Evolutionary conservation across 2,113 vertebrate species (phyloP).

Genomic region (Alouatta palliata): DNA sequence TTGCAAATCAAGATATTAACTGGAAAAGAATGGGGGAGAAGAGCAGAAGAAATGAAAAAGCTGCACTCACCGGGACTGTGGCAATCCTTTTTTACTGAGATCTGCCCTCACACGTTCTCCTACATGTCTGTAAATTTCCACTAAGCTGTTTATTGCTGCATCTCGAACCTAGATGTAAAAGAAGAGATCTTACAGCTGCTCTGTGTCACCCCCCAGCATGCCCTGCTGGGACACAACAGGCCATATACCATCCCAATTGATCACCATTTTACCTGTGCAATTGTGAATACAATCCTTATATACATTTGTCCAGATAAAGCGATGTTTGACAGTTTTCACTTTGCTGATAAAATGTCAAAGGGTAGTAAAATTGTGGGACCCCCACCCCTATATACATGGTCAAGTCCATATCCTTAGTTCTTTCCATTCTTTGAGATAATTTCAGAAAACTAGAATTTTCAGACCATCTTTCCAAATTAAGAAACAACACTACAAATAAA

Average conservation of each 20-base stretch:
- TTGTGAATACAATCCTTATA: background rate
- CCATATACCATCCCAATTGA: background rate
- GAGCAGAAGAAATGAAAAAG: constrained; percentile 40
- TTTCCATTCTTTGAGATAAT: constrained; percentile 22
- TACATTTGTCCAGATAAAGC: background rate
- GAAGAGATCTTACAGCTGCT: constrained; percentile 69
- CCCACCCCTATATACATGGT: background rate
- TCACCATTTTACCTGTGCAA: background rate
- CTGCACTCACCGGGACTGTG: constrained; percentile 93
- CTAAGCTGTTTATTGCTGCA: constrained; percentile 95
- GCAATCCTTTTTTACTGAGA: constrained; percentile 98
- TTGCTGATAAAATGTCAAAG: background rate
- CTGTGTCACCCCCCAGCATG: constrained; percentile 18
- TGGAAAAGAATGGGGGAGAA: background rate
- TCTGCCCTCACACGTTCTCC: constrained; percentile 98
- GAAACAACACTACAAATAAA: background rate
- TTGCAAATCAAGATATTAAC: background rate
- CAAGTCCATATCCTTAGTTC: background rate
- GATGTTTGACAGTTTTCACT: background rate
- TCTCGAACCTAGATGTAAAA: constrained; percentile 91
- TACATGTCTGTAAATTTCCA: constrained; percentile 99
- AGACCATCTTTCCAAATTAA: background rate
- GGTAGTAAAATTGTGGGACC: background rate
- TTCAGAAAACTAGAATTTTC: constrained; percentile 33
- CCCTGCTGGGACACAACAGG: constrained; percentile 23